phyloP scores from a whole-genome alignment of 1,140 invertebrate genomes.

The Heliothis virescens region DNA sequence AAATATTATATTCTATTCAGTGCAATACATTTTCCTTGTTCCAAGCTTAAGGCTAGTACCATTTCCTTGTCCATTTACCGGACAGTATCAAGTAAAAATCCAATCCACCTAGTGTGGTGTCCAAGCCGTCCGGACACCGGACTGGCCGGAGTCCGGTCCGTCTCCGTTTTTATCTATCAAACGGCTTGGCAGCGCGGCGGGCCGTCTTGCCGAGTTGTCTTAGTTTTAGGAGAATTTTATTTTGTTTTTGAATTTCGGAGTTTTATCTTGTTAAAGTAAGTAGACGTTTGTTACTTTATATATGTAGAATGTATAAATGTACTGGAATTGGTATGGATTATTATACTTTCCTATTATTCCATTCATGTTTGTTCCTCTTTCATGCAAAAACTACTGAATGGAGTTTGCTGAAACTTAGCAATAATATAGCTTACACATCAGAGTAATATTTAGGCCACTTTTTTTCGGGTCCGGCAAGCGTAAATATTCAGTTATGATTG shows the following conservation, averaged over 20 bases:
- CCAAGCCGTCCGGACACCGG: background rate
- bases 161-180: conserved; percentile 17
- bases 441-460: too few relatives aligned
- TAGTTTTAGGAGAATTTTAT: background rate
- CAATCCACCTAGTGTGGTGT: conserved; percentile 1
- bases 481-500: too few relatives aligned
- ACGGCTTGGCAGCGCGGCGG: background rate
- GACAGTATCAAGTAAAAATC: conserved; percentile 2
- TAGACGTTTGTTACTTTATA: too few relatives aligned
- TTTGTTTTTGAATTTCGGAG: background rate
- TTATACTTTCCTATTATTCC: too few relatives aligned
- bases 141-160: background rate
- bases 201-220: background rate
- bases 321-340: too few relatives aligned
- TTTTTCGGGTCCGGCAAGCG: too few relatives aligned
- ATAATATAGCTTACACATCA: too few relatives aligned
- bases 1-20: background rate
- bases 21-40: conserved; percentile 4
- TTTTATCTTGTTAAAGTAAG: background rate
- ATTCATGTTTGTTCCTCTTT: too few relatives aligned
- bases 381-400: too few relatives aligned
- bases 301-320: too few relatives aligned
- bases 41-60: background rate
- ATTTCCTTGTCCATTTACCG: conserved; percentile 20
- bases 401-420: too few relatives aligned